A percentile compares a stretch with the other conserved stretches of the same genome.
Evolutionary conservation across 30 jellyfish, hydroid and myxozoan genomes (phyloP).

Genomic region (Aurelia coerulea): DNA sequence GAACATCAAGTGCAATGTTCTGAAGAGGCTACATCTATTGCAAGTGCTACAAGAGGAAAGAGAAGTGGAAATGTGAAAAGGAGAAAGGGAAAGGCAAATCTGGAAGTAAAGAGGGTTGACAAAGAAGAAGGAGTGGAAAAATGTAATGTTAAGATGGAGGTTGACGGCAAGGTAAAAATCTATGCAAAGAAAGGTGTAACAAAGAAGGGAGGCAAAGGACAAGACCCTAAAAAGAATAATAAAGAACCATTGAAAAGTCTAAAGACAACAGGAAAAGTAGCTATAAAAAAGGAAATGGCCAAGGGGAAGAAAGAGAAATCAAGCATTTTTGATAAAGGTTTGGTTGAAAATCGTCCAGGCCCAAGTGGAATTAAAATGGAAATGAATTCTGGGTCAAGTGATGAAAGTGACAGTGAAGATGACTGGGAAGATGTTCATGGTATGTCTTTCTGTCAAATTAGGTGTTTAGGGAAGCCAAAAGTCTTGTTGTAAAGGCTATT

Average conservation of each 20-base stretch:
- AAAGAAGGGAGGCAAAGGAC: slow-evolving; percentile 5
- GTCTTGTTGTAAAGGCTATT: background rate
- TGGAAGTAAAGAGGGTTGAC: background rate
- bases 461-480: background rate
- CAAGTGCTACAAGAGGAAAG: background rate
- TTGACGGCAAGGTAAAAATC: background rate
- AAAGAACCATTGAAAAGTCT: background rate
- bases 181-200: background rate
- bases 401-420: slow-evolving; percentile 66
- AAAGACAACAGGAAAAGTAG: background rate
- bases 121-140: background rate
- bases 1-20: too few relatives aligned
- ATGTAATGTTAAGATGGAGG: background rate
- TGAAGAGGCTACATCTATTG: too few relatives aligned
- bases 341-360: slow-evolving; percentile 14
- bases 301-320: background rate
- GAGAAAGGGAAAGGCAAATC: background rate
- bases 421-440: slow-evolving; percentile 98
- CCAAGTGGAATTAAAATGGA: background rate
- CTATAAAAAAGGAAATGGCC: background rate
- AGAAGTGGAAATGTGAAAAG: background rate
- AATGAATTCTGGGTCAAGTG: slow-evolving; percentile 21
- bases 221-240: too few relatives aligned
- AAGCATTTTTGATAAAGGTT: background rate
- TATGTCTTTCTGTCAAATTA: background rate